Percentiles rank a stretch among this genome's conserved stretches.
Conservation (phyloP, 2,113 vertebrate species). For the Vombatus ursinus region DNA sequence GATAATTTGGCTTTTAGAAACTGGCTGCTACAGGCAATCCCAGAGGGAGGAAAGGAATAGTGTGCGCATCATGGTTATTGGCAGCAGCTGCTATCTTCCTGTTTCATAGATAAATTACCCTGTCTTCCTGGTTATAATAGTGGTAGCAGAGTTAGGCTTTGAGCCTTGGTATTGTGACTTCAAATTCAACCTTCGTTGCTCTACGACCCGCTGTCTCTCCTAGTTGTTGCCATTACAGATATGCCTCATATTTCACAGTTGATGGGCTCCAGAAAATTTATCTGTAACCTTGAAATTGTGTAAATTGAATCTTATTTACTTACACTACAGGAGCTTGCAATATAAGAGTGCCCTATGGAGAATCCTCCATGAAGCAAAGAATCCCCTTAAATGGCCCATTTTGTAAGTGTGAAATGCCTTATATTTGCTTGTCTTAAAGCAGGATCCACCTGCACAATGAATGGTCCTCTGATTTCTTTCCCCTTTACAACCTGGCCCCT, state of each 20-base stretch:
- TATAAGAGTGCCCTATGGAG: not conserved
- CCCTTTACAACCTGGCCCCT: not conserved
- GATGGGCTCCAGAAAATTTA: not conserved
- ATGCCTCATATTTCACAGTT: not conserved
- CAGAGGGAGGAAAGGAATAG: not conserved
- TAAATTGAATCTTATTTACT: constrained; percentile 3
- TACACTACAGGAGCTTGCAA: not conserved
- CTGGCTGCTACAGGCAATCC: not conserved
- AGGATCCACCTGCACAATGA: not conserved
- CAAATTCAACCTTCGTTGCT: not conserved
- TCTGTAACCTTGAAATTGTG: not conserved
- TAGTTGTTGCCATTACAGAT: not conserved
- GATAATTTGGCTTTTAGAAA: not conserved
- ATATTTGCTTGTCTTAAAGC: not conserved
- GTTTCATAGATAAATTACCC: not conserved
- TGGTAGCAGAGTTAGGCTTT: not conserved
- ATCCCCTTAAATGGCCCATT: not conserved
- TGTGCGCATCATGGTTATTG: not conserved
- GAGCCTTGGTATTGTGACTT: not conserved
- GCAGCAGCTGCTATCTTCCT: not conserved
- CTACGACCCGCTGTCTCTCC: not conserved
- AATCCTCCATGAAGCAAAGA: not conserved
- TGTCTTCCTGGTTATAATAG: not conserved
- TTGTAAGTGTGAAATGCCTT: not conserved
- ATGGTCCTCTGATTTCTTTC: not conserved